Evolutionary conservation across 2,113 vertebrate genomes (phyloP).

Genomic region (Daboia siamensis): DNA sequence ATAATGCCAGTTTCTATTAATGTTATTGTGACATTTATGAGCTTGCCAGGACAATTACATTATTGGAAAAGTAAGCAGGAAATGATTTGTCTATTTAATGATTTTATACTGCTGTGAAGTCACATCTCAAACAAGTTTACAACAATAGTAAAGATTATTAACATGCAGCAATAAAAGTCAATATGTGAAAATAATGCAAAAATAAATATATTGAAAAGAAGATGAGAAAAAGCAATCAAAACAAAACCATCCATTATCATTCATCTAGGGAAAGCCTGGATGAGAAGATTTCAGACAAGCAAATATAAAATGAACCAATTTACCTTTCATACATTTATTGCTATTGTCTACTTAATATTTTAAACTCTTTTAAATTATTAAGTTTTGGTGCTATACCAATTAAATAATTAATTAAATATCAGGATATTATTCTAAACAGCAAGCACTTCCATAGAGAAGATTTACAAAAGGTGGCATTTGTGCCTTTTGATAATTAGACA

Average conservation of each 20-base stretch:
- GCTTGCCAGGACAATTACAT: neutral
- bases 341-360: neutral
- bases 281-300: neutral
- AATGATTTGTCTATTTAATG: neutral
- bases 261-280: neutral
- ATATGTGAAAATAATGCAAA: neutral
- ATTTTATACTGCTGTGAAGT: neutral
- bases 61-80: neutral
- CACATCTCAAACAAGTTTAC: neutral
- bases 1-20: neutral
- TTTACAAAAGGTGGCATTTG: neutral
- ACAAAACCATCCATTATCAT: neutral
- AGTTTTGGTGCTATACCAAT: neutral
- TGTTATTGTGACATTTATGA: neutral
- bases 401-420: neutral
- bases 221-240: neutral
- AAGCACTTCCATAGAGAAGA: neutral
- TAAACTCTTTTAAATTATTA: neutral
- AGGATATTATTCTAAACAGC: neutral
- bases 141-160: neutral
- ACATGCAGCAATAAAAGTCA: neutral
- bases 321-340: neutral
- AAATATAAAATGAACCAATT: neutral
- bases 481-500: neutral
- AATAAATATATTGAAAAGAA: neutral